Evolutionary conservation across 2,888 invertebrate genomes (phyloP).

Genomic region (Osmoderma eremita): DNA sequence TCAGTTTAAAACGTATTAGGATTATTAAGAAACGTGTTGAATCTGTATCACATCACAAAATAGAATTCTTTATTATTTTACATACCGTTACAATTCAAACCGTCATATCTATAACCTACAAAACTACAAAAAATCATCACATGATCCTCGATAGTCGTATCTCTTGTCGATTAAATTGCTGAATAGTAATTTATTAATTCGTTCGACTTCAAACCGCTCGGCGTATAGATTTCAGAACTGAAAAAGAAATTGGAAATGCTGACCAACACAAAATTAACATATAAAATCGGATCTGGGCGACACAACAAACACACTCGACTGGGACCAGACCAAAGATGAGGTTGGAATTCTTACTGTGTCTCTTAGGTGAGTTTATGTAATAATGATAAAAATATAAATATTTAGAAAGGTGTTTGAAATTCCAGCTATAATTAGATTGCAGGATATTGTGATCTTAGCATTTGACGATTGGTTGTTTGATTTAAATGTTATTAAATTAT

Average conservation of each 20-base stretch:
- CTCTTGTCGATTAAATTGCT: conserved; percentile 12
- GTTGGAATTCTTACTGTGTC: conserved; percentile 58
- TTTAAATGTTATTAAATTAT: too few species aligned
- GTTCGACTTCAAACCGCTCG: too few species aligned
- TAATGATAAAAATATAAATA: too few species aligned
- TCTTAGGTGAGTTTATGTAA: conserved; percentile 59
- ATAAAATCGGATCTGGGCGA: conserved; percentile 16
- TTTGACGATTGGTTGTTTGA: too few species aligned
- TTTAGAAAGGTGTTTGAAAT: too few species aligned
- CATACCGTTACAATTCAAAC: too few species aligned
- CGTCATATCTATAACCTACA: neutral
- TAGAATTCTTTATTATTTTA: too few species aligned
- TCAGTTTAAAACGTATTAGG: too few species aligned
- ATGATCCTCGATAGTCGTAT: neutral
- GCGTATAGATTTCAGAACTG: neutral
- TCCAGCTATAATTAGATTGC: too few species aligned
- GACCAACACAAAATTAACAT: conserved; percentile 1
- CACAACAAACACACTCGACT: conserved; percentile 28
- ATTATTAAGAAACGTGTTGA: too few species aligned
- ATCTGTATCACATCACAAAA: too few species aligned
- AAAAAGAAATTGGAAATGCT: conserved; percentile 14
- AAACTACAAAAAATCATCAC: neutral
- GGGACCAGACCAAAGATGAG: conserved; percentile 56
- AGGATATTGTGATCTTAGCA: too few species aligned
- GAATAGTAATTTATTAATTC: neutral